Percentiles rank a stretch among this genome's conserved stretches.
These are phyloP conservation scores for Drosophila jambulina DNA, from an alignment of 1,140 invertebrate genomes.

Conservation along the genomic window DNA sequence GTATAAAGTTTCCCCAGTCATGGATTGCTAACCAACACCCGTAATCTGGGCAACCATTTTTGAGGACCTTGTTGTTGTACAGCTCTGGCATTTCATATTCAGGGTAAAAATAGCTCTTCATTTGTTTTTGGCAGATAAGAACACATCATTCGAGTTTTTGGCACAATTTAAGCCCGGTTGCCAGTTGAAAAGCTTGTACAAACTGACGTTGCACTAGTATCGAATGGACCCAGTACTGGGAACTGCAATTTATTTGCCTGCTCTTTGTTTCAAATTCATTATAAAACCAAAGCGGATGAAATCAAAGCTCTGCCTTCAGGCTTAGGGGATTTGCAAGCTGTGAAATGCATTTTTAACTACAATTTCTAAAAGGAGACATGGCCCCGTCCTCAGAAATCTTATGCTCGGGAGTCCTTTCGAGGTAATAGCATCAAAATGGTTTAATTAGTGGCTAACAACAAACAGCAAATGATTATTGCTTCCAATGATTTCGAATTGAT, in stretches of 20 bases:
- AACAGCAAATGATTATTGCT: not conserved
- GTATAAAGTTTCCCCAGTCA: not conserved
- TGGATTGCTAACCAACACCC: not conserved
- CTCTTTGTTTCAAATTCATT: too few relatives aligned
- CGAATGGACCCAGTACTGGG: not conserved
- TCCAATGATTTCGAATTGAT: constrained; percentile 5
- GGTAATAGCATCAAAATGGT: not conserved
- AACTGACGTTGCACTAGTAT: not conserved
- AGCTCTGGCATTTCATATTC: constrained; percentile 2
- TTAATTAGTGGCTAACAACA: constrained; percentile 2
- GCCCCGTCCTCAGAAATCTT: too few relatives aligned
- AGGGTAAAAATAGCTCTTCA: not conserved
- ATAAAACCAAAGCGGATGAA: not conserved
- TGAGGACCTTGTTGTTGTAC: not conserved
- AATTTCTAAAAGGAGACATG: too few relatives aligned
- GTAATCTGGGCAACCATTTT: not conserved
- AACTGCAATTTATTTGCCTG: not conserved
- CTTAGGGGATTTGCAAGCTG: not conserved
- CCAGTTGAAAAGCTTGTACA: not conserved
- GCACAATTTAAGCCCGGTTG: not conserved
- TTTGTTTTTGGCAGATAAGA: not conserved
- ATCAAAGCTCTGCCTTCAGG: not conserved
- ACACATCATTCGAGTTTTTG: constrained; percentile 1
- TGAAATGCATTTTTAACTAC: not conserved
- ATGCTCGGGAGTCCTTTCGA: not conserved